Conservation (phyloP, 2,113 vertebrate species). For the Ceratotherium simum region DNA sequence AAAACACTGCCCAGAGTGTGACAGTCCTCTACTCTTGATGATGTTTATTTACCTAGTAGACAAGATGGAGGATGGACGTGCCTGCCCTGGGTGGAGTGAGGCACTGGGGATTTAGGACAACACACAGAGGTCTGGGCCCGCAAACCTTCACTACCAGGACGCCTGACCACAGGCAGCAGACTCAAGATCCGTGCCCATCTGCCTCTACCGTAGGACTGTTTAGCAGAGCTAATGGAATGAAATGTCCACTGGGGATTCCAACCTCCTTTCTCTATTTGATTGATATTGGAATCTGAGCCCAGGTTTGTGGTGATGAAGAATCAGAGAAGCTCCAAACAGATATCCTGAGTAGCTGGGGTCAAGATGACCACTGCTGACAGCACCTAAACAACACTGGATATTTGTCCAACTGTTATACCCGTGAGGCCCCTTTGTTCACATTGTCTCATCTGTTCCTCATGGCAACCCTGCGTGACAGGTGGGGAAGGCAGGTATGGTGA, state of each 20-base stretch:
- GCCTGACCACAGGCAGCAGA: conserved; percentile 8
- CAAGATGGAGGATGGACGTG: background rate
- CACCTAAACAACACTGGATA: background rate
- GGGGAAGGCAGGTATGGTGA: no score
- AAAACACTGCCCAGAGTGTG: fast-evolving
- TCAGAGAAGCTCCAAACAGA: background rate
- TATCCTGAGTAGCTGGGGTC: background rate
- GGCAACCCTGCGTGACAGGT: no score
- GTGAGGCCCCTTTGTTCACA: background rate
- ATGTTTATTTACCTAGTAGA: background rate
- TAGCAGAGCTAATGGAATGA: conserved; percentile 54
- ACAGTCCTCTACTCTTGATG: background rate
- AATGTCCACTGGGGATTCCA: background rate
- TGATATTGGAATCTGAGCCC: conserved; percentile 35
- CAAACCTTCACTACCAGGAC: background rate
- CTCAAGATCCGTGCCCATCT: background rate
- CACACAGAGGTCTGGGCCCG: background rate
- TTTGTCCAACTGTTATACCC: background rate
- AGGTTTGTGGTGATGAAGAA: background rate
- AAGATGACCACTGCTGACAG: background rate
- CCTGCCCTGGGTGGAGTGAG: background rate
- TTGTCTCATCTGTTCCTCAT: background rate
- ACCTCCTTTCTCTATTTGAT: background rate
- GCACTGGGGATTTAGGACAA: background rate
- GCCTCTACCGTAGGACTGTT: conserved; percentile 46